Evolutionary conservation across 2,797 vertebrate genomes (phyloP).

Genomic region (Macropodus opercularis): DNA sequence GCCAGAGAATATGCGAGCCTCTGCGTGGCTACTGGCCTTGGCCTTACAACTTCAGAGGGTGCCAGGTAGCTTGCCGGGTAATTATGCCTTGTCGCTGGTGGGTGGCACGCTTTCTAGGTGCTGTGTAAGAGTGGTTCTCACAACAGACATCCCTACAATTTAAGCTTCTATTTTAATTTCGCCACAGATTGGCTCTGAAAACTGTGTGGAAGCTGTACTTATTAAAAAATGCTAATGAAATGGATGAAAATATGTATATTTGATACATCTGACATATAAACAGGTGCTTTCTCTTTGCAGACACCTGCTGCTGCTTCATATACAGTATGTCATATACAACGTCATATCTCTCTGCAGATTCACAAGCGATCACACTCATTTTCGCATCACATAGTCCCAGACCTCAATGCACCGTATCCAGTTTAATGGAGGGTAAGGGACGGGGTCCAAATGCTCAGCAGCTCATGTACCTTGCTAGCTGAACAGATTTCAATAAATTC

Average conservation of each 20-base stretch:
- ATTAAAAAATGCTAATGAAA: slow-evolving; percentile 29
- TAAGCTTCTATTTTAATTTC: slow-evolving; percentile 1
- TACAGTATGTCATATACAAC: slow-evolving; percentile 34
- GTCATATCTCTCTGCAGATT: slow-evolving; percentile 43
- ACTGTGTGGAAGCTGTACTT: slow-evolving; percentile 9
- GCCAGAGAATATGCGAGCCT: slow-evolving; percentile 92
- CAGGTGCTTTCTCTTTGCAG: slow-evolving; percentile 28
- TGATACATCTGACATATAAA: not conserved
- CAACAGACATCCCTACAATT: slow-evolving; percentile 12
- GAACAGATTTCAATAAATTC: slow-evolving; percentile 74
- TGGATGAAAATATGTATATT: slow-evolving; percentile 19
- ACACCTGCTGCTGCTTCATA: slow-evolving; percentile 14
- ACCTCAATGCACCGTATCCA: slow-evolving; percentile 54
- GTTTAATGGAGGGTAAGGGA: slow-evolving; percentile 62
- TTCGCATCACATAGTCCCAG: slow-evolving; percentile 40
- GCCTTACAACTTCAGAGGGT: slow-evolving; percentile 92
- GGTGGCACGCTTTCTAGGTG: slow-evolving; percentile 91
- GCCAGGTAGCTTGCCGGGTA: slow-evolving; percentile 88
- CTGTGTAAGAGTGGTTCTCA: slow-evolving; percentile 76
- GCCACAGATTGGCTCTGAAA: slow-evolving; percentile 23
- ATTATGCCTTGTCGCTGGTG: slow-evolving; percentile 98
- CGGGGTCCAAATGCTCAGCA: slow-evolving; percentile 59
- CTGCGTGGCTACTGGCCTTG: slow-evolving; percentile 88
- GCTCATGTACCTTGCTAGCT: slow-evolving; percentile 70
- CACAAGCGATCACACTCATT: slow-evolving; percentile 47